These are phyloP conservation scores for Neomorphus geoffroyi DNA, from an alignment of 2,797 vertebrate species.

Conservation along the genomic window DNA sequence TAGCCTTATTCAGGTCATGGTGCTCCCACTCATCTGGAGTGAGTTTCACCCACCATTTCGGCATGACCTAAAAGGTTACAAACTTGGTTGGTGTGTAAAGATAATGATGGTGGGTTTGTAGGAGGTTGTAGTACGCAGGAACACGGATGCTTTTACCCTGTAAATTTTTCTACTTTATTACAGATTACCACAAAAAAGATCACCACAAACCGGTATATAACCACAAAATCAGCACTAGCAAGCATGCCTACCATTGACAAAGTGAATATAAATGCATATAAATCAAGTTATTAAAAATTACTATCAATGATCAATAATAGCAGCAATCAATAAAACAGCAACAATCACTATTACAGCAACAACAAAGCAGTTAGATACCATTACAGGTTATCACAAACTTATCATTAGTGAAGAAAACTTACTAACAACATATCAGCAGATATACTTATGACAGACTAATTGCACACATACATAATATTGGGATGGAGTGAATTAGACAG, in stretches of 20 bases:
- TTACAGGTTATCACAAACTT: neutral
- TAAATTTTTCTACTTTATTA: neutral
- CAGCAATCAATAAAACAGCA: neutral
- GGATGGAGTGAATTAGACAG: neutral
- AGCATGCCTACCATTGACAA: neutral
- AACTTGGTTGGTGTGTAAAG: neutral
- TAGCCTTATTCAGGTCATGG: neutral
- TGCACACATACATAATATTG: neutral
- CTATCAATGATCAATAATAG: neutral
- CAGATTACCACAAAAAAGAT: neutral
- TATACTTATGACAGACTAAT: neutral
- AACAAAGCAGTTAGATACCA: neutral
- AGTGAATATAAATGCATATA: neutral
- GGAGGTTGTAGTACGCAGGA: neutral
- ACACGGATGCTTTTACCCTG: neutral
- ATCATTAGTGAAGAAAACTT: neutral
- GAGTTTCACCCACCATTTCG: neutral
- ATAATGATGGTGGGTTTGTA: neutral
- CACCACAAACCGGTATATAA: neutral
- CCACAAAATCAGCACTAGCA: neutral
- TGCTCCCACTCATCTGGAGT: neutral
- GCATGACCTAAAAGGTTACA: neutral
- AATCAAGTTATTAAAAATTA: neutral
- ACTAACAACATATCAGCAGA: neutral
- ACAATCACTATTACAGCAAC: neutral